These are phyloP conservation scores for Lacerta viridis DNA, from an alignment of 2,797 vertebrate genomes.

Conservation along the genomic window DNA sequence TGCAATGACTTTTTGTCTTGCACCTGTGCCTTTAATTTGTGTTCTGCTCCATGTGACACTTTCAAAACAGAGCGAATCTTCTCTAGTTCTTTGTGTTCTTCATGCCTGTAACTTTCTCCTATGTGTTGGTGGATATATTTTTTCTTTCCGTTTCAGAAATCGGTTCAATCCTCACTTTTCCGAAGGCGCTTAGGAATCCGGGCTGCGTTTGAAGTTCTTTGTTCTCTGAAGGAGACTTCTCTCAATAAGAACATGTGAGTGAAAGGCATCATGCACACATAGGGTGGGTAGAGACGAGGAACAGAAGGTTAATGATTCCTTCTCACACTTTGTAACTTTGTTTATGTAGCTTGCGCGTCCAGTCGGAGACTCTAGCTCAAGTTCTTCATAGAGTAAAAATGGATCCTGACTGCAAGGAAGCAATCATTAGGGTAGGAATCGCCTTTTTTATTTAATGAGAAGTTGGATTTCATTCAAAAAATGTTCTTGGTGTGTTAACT, in stretches of 20 bases:
- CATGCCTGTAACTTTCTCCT: conserved; percentile 18
- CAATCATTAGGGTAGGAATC: conserved; percentile 83
- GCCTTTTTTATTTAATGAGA: conserved; percentile 20
- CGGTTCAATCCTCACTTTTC: conserved; percentile 91
- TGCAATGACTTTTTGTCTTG: neutral
- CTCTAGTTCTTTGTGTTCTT: neutral
- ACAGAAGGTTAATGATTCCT: neutral
- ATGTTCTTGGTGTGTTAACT: conserved; percentile 32
- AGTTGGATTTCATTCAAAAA: neutral
- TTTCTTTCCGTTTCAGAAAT: conserved; percentile 83
- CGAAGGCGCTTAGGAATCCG: conserved; percentile 91
- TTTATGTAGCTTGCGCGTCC: conserved; percentile 77
- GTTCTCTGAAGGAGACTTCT: conserved; percentile 65
- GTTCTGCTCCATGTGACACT: neutral
- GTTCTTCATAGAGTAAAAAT: conserved; percentile 87
- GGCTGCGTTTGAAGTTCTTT: conserved; percentile 92
- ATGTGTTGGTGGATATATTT: conserved; percentile 37
- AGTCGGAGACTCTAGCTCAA: conserved; percentile 76
- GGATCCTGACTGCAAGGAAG: conserved; percentile 84
- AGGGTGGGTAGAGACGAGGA: rapidly evolving
- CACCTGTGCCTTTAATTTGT: neutral
- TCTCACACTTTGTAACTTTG: neutral
- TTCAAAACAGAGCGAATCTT: neutral
- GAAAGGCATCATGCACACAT: neutral
- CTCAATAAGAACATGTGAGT: conserved; percentile 66